These are phyloP conservation scores for Trichosurus vulpecula DNA, from an alignment of 2,797 vertebrate species.

Conservation along the genomic window DNA sequence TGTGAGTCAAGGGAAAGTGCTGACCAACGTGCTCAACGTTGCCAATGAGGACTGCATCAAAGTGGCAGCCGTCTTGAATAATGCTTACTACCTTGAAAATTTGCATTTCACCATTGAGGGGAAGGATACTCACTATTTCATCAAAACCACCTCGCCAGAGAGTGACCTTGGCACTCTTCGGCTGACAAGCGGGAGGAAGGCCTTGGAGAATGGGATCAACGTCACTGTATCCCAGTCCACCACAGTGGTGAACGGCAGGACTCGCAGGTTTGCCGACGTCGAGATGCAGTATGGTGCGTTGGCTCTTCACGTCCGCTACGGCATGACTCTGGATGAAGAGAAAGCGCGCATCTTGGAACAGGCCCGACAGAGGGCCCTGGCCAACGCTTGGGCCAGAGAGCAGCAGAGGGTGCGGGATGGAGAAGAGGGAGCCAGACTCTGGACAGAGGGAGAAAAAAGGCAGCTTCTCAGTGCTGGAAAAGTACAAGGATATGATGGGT, in stretches of 20 bases:
- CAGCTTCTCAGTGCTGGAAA: constrained; percentile 96
- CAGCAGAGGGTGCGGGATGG: constrained; percentile 95
- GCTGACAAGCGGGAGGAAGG: constrained; percentile 95
- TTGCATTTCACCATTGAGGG: constrained; percentile 97
- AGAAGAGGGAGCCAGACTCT: constrained; percentile 95
- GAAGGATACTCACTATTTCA: constrained; percentile 97
- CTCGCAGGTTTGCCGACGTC: constrained; percentile 97
- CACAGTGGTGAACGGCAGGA: constrained; percentile 95
- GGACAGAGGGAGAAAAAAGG: constrained; percentile 99
- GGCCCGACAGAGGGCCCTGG: constrained; percentile 95
- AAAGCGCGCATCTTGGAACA: constrained; percentile 95
- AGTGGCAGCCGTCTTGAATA: constrained; percentile 97
- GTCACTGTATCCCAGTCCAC: constrained; percentile 98
- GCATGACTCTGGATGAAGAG: constrained; percentile 96
- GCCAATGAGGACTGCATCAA: constrained; percentile 99
- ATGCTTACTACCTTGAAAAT: constrained; percentile 97
- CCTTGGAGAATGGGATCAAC: constrained; percentile 97
- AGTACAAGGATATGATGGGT: constrained; percentile 97
- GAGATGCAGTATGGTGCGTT: constrained; percentile 94
- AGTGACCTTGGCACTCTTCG: constrained; percentile 94
- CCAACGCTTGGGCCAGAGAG: constrained; percentile 94
- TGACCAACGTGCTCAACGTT: constrained; percentile 95
- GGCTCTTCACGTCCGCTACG: constrained; percentile 96
- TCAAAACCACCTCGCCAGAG: constrained; percentile 96
- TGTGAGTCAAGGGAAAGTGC: constrained; percentile 95